Evolutionary conservation across 2,113 vertebrate species (phyloP), one percentile per base, ranked within the genome.

Genomic region (Galemys pyrenaicus): DNA sequence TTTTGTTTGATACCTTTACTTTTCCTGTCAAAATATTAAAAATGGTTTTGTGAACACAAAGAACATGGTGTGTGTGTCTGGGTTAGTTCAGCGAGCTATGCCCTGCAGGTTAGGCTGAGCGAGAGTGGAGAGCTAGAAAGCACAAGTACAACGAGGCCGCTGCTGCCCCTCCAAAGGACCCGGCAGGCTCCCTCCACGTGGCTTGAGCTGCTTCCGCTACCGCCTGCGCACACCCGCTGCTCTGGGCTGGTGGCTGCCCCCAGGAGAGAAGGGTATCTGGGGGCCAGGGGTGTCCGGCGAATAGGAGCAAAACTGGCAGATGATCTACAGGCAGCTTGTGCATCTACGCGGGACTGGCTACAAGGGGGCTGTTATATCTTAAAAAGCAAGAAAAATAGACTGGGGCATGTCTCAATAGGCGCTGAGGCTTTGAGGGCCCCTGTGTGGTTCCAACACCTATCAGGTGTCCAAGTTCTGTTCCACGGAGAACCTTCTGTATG

Each of bases 1-100:
- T 99, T 99, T 97, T 99, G 99, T 97, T 98, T 99, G 97, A 97
- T 89, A 97, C 91, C 98, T 98, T 98, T 99, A 98, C 97, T 98
- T 98, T 99, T 99, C 98, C 99, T 99, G 99, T 98, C 94, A 97
- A 98, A 98, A 98, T 70, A 97, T 94, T 95, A 96, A 96, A 97
- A 94, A 95, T 22, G 30, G 87, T 96, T 78, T 89, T 19, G 89
- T 97, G 96, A 94, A 93, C 95, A 75, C 68, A 90, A 32, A 92
- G 88, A 64, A 89, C 30, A 73, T 0, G 94, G 6, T 4, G 5
- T 32, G 20, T 28, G 39, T 35, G 30, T 67, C 89, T 82, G 85
- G 9, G 94, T 98, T 98, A 98, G 95, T 98, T 96, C 77, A 97
- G 97, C 96, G 96, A 98, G 97, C 75, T 70, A 10, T 9, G 73